Base-by-base conservation (phyloP, 2,797 vertebrate genomes). In the Esox masquinongy region DNA sequence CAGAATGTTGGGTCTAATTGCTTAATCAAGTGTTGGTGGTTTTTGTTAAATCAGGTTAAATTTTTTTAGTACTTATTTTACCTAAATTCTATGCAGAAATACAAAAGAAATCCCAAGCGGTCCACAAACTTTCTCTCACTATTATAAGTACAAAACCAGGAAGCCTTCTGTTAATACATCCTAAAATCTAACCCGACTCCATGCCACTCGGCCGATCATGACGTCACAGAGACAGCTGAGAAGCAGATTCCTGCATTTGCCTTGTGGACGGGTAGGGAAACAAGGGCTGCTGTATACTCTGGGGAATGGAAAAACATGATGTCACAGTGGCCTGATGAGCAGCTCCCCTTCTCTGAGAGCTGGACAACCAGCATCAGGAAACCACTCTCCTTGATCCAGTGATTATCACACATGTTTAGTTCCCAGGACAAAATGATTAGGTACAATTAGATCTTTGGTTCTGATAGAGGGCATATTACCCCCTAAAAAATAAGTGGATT, bases 261-360 rank as follows among this genome's bases (percentile, higher is more conserved):
- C 87, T 80, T 83, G 83, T 81, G 82, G 75, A 92, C 81, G 64
- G 56, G 59, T 66, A 76, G 72, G 2, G 43, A 80, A 73, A 94
- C 93, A 94, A 94, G 87, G 88, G 86, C 66, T 4, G 75, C 87
- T 92, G 86, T 94, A 87, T 92, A 70, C 82, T 74, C 79, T 77
- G 78, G 75, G 64, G 70, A 79, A 76, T 64, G 47, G 73, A 74
- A 68, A 51, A 72, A 70, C 83, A 78, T 83, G 91, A 90, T 82
- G 82, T 90, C 84, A 85, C 76, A 53, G 77, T 84, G 83, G 83
- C 53, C 80, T 88, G 79, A 82, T 79, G 50, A 78, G 80, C 8
- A 83, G 80, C 47, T 77, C 63, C 70, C 75, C 34, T 29, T 61
- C 22, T 26, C 22, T 26, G 22, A 24, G 22, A 61, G 11, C 56